Conservation (phyloP, 2,888 invertebrate genomes). For the Tortricodes alternella region DNA sequence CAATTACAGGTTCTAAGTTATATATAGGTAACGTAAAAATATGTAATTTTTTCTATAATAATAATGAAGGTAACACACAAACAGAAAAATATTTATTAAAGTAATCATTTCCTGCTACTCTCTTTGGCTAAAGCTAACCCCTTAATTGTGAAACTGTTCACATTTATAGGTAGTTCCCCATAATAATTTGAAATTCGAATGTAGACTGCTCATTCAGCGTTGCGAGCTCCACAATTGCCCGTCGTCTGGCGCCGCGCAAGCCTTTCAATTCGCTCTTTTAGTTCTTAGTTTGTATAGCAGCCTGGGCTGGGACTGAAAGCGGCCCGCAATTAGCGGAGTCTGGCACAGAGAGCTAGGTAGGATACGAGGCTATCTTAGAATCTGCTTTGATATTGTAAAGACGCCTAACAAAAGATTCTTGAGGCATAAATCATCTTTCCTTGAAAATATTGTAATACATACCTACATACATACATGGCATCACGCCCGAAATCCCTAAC, state of each 20-base stretch:
- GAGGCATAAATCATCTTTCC: not conserved
- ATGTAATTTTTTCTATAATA: too few species aligned
- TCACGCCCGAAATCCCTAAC: too few species aligned
- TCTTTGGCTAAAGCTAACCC: too few species aligned
- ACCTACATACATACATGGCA: too few species aligned
- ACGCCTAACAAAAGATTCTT: not conserved
- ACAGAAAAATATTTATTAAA: too few species aligned
- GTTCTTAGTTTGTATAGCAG: constrained; percentile 48
- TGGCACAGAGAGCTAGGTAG: constrained; percentile 27
- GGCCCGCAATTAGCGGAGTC: constrained; percentile 62
- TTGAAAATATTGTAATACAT: not conserved
- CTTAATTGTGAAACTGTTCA: too few species aligned
- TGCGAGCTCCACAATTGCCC: constrained; percentile 46
- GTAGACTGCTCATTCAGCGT: constrained; percentile 37
- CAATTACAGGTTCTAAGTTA: too few species aligned
- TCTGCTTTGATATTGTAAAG: not conserved
- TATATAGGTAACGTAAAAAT: too few species aligned
- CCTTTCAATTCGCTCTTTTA: constrained; percentile 24
- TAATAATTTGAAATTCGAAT: constrained; percentile 21
- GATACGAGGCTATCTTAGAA: not conserved
- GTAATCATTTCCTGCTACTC: too few species aligned
- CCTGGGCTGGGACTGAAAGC: constrained; percentile 56
- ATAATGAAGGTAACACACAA: too few species aligned
- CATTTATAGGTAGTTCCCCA: too few species aligned
- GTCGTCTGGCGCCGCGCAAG: constrained; percentile 48